These are phyloP conservation scores for Dichetophora obliterata DNA, from an alignment of 2,888 invertebrate species.

Conservation along the genomic window DNA sequence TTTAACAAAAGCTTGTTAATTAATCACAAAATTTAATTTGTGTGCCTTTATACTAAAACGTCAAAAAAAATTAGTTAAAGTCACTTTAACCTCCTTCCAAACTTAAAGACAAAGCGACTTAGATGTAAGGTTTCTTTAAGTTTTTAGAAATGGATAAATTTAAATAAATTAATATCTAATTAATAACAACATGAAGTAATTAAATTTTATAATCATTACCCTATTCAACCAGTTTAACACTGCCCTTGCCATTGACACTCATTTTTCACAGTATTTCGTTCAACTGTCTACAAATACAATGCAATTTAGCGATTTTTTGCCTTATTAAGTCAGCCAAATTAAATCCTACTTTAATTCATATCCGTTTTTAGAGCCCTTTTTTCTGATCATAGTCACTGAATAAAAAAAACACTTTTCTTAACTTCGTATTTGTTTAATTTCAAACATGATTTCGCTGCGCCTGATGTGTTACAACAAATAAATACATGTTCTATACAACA, in stretches of 20 bases:
- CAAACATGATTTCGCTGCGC: neutral
- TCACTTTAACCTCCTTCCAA: neutral
- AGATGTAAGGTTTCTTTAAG: neutral
- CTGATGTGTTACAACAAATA: no score
- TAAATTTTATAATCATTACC: neutral
- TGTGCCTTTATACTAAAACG: neutral
- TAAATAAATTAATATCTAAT: no score
- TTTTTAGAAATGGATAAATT: no score
- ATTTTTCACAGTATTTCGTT: slow-evolving; percentile 1
- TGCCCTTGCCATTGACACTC: slow-evolving; percentile 1
- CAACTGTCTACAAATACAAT: neutral
- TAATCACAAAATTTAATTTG: neutral
- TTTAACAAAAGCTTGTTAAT: neutral
- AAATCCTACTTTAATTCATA: slow-evolving; percentile 23
- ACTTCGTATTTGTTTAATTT: neutral
- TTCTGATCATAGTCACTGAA: no score
- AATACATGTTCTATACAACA: no score
- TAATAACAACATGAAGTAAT: neutral
- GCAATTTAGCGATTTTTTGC: neutral
- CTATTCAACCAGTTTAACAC: neutral
- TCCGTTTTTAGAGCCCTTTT: neutral
- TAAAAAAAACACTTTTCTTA: neutral
- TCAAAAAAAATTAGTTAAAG: neutral
- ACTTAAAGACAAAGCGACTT: neutral
- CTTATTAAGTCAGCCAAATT: slow-evolving; percentile 5